Percentiles rank a stretch among this genome's conserved stretches.
These are phyloP conservation scores for Catocala nupta DNA, from an alignment of 2,888 invertebrate species.

Conservation along the genomic window DNA sequence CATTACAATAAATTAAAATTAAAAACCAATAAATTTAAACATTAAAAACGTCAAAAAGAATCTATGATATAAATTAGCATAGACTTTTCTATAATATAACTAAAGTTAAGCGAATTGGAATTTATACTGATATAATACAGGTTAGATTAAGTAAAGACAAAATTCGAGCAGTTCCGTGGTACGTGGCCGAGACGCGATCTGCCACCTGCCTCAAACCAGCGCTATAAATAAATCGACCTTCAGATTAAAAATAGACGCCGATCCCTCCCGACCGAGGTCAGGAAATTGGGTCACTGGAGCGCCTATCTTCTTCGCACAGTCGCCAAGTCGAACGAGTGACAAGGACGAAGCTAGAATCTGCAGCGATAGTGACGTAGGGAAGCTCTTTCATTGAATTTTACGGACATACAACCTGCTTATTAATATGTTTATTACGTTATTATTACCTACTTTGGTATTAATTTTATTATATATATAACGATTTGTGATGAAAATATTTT, in stretches of 20 bases:
- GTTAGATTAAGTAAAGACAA: background rate
- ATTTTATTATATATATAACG: too few species aligned
- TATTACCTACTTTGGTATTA: too few species aligned
- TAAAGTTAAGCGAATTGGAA: too few species aligned
- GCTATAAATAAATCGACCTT: conserved; percentile 87
- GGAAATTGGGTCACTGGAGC: conserved; percentile 81
- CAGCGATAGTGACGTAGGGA: conserved; percentile 79
- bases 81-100: too few species aligned
- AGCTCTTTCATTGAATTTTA: conserved; percentile 84
- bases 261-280: conserved; percentile 83
- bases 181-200: conserved; percentile 52
- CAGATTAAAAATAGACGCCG: conserved; percentile 86
- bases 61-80: too few species aligned
- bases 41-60: too few species aligned
- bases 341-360: conserved; percentile 67
- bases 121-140: background rate
- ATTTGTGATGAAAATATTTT: too few species aligned
- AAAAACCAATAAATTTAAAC: too few species aligned
- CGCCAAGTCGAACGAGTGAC: conserved; percentile 45
- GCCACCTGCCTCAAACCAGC: conserved; percentile 59
- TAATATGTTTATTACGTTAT: too few species aligned
- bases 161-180: conserved; percentile 24
- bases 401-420: conserved; percentile 50
- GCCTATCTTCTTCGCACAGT: conserved; percentile 63
- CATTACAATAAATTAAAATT: too few species aligned